phyloP scores from a whole-genome alignment of 2,113 vertebrate species.

The Tinamus guttatus region DNA sequence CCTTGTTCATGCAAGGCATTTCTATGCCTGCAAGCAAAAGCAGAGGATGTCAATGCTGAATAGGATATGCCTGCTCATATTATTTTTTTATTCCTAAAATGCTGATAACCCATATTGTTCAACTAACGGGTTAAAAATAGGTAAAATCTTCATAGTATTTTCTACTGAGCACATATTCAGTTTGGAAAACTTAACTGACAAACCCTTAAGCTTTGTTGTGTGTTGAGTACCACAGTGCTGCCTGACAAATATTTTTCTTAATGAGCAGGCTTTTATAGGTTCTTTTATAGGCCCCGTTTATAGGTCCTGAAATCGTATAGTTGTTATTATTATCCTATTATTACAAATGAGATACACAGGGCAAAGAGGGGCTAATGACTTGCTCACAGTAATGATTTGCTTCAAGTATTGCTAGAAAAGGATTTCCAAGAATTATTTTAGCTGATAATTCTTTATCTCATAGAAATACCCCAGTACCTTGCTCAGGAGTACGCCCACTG shows the following conservation, averaged over 20 bases:
- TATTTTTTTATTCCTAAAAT: neutral
- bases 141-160: neutral
- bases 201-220: neutral
- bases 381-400: neutral
- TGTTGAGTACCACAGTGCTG: neutral
- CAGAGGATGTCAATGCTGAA: neutral
- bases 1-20: neutral
- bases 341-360: neutral
- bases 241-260: neutral
- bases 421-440: neutral
- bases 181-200: neutral
- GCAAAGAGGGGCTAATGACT: neutral
- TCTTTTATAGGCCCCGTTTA: neutral
- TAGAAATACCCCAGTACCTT: neutral
- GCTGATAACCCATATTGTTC: neutral
- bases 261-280: neutral
- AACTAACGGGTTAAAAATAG: neutral
- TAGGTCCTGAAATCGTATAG: neutral
- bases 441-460: neutral
- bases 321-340: neutral
- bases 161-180: neutral
- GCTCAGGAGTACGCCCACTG: neutral
- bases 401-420: neutral
- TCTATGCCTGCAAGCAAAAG: neutral
- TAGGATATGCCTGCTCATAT: neutral